Percentiles rank a stretch among this genome's conserved stretches.
Evolutionary conservation across 2,888 invertebrate species (phyloP).

Genomic region (Melolontha melolontha): DNA sequence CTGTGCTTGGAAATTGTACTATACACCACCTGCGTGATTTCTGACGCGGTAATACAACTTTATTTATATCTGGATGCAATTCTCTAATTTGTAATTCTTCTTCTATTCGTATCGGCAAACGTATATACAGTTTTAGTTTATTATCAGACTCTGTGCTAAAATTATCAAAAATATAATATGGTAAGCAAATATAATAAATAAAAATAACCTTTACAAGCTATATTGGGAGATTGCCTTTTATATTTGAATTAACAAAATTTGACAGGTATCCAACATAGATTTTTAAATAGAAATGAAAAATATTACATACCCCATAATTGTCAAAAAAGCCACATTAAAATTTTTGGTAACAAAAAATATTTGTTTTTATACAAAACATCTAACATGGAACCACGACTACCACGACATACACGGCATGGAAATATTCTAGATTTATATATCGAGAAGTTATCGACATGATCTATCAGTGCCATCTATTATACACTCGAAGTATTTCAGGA

Average conservation of each 20-base stretch:
- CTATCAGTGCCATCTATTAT: not conserved
- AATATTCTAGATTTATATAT: too few relatives aligned
- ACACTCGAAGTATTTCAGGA: too few relatives aligned
- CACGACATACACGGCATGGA: too few relatives aligned
- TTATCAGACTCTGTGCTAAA: conserved; percentile 43
- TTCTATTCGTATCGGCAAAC: conserved; percentile 57
- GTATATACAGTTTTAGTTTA: conserved; percentile 55
- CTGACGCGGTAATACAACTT: conserved; percentile 57
- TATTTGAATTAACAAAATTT: not conserved
- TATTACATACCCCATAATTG: conserved; percentile 33
- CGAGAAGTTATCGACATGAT: not conserved
- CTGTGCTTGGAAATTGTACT: conserved; percentile 28
- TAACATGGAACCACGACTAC: too few relatives aligned
- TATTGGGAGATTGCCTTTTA: conserved; percentile 3
- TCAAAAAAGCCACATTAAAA: conserved; percentile 31
- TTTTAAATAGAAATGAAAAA: not conserved
- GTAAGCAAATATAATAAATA: not conserved
- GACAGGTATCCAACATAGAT: not conserved
- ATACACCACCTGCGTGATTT: conserved; percentile 44
- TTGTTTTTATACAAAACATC: conserved; percentile 18
- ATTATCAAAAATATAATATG: not conserved
- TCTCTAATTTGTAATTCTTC: conserved; percentile 57
- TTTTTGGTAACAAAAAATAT: conserved; percentile 1
- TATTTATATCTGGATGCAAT: conserved; percentile 58
- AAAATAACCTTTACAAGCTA: conserved; percentile 17